Base-by-base conservation (phyloP, 2,797 vertebrate genomes). In the Mus caroli region DNA sequence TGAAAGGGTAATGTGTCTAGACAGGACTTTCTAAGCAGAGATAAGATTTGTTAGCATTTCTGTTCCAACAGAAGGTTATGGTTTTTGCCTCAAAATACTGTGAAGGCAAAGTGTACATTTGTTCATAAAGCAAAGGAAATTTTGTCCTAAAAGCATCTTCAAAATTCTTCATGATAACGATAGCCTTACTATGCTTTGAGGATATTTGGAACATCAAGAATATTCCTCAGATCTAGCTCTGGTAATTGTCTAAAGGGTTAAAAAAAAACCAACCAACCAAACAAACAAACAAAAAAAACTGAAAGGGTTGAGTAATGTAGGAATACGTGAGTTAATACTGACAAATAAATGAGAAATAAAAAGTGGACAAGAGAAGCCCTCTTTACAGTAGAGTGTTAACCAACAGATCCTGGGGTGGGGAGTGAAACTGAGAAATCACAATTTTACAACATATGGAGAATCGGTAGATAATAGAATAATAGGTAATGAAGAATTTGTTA, bases 11-110 rank as follows among this genome's bases (percentile, higher is more conserved):
- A 99, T 98, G 97, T 90, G 97, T 98, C 94, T 92, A 97, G 98
- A 99, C 98, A 99, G 98, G 98, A 98, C 98, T 98, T 98, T 98
- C 98, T 98, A 98, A 98, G 97, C 95, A 40, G 92, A 88, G 94
- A 95, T 98, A 98, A 97, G 97, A 95, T 98, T 98, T 97, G 92
- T 97, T 98, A 91, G 95, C 97, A 83, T 97, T 98, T 96, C 93
- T 80, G 73, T 96, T 94, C 83, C 94, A 97, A 96, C 62, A 77
- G 71, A 58, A 97, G 43, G 73, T 60, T 52, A 46, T 9, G 5
- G 4, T 58, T 43, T 77, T 50, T n/a, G 2, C 76, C 69, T 92
- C 56, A 80, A 93, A 90, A 88, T 89, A 8, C 83, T 94, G 79
- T 94, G 88, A 92, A 95, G 76, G 50, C 46, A 92, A 85, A 95